A percentile compares a stretch with the other conserved stretches of the same genome.
Evolutionary conservation across 2,888 invertebrate genomes (phyloP).

Genomic region (Nymphalis c-album): DNA sequence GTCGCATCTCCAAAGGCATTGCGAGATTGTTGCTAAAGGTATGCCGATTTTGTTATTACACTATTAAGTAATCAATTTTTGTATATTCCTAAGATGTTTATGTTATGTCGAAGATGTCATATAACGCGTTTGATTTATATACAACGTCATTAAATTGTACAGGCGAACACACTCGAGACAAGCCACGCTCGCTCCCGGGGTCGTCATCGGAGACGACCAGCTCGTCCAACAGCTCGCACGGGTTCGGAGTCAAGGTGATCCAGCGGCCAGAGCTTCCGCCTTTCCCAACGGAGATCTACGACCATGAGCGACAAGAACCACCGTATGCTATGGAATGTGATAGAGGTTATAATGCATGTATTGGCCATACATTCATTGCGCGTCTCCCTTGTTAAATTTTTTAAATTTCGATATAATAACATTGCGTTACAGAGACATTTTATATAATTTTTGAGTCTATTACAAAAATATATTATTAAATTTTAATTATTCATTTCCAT

Average conservation of each 20-base stretch:
- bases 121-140: neutral
- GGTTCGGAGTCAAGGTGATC: conserved; percentile 59
- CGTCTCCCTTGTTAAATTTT: no score
- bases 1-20: conserved; percentile 91
- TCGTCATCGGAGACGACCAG: conserved; percentile 79
- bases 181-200: conserved; percentile 51
- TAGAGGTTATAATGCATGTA: conserved; percentile 50
- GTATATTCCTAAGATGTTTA: neutral
- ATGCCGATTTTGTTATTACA: neutral
- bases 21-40: conserved; percentile 84
- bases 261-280: conserved; percentile 60
- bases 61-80: no score
- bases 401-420: no score
- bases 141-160: conserved; percentile 47
- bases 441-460: no score
- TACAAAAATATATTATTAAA: neutral
- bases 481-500: neutral
- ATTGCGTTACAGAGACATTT: no score
- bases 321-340: conserved; percentile 68
- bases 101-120: neutral
- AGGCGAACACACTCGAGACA: conserved; percentile 46
- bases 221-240: conserved; percentile 78
- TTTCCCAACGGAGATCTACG: conserved; percentile 54
- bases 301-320: conserved; percentile 45
- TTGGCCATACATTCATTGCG: neutral